These are phyloP conservation scores for Xanthia togata DNA, from an alignment of 2,888 invertebrate species.

Conservation along the genomic window DNA sequence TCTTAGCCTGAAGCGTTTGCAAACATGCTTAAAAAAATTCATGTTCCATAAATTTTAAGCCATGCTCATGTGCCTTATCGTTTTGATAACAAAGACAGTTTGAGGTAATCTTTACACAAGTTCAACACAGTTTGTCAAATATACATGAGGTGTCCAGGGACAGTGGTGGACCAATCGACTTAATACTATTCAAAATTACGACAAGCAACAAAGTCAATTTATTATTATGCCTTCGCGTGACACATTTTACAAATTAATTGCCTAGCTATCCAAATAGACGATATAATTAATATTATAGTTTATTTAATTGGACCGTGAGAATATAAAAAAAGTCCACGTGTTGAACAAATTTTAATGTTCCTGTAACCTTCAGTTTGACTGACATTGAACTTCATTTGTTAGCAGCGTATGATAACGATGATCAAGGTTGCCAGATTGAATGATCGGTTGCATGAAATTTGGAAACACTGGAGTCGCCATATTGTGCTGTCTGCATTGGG, in stretches of 20 bases:
- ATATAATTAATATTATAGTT: constrained; percentile 35
- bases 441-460: constrained; percentile 3
- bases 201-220: constrained; percentile 1
- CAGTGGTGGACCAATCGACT: neutral
- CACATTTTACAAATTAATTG: constrained; percentile 28
- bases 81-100: constrained; percentile 1
- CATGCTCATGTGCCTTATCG: neutral
- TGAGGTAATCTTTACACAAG: neutral
- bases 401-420: constrained; percentile 19
- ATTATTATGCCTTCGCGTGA: constrained; percentile 20
- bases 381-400: constrained; percentile 44
- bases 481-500: neutral
- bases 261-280: constrained; percentile 22
- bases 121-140: neutral
- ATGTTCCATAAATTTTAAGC: neutral
- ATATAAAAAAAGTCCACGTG: constrained; percentile 21
- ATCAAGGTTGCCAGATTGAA: constrained; percentile 35
- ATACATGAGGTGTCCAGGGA: neutral
- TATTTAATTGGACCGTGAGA: constrained; percentile 34
- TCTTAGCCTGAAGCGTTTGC: neutral
- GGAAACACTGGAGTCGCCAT: neutral
- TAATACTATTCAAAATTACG: neutral
- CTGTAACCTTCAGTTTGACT: constrained; percentile 42
- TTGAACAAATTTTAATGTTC: constrained; percentile 21
- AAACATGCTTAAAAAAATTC: constrained; percentile 5